Conservation (phyloP, 2,888 invertebrate species). For the Dichetophora obliterata region DNA sequence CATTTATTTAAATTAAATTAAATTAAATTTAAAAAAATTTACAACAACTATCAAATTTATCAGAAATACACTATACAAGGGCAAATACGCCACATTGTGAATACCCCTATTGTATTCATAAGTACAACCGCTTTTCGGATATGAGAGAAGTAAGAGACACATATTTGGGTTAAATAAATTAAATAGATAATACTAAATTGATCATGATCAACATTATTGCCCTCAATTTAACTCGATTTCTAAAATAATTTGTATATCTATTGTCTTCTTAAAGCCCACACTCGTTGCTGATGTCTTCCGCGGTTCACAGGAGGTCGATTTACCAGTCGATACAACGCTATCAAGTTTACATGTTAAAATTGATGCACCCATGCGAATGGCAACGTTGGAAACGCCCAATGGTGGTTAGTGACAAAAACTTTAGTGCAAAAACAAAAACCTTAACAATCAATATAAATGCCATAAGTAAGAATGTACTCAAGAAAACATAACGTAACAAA, state of each 20-base stretch:
- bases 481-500: neutral
- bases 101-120: too few species aligned
- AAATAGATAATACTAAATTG: too few species aligned
- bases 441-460: slow-evolving; percentile 14
- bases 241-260: neutral
- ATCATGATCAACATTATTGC: too few species aligned
- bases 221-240: neutral
- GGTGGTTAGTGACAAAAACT: slow-evolving; percentile 66
- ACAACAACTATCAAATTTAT: too few species aligned
- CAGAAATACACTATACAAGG: too few species aligned
- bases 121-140: too few species aligned
- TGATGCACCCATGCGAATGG: slow-evolving; percentile 65
- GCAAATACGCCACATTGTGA: too few species aligned
- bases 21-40: too few species aligned
- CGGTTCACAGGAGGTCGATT: slow-evolving; percentile 64
- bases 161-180: too few species aligned
- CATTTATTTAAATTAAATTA: too few species aligned
- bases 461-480: neutral
- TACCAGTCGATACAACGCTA: slow-evolving; percentile 67
- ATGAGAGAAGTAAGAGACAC: too few species aligned
- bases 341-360: slow-evolving; percentile 68
- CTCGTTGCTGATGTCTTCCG: slow-evolving; percentile 63
- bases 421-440: slow-evolving; percentile 41
- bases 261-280: slow-evolving; percentile 55
- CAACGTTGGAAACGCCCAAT: slow-evolving; percentile 68